Conservation (phyloP, 2,113 vertebrate genomes). For the Cyanistes caeruleus region DNA sequence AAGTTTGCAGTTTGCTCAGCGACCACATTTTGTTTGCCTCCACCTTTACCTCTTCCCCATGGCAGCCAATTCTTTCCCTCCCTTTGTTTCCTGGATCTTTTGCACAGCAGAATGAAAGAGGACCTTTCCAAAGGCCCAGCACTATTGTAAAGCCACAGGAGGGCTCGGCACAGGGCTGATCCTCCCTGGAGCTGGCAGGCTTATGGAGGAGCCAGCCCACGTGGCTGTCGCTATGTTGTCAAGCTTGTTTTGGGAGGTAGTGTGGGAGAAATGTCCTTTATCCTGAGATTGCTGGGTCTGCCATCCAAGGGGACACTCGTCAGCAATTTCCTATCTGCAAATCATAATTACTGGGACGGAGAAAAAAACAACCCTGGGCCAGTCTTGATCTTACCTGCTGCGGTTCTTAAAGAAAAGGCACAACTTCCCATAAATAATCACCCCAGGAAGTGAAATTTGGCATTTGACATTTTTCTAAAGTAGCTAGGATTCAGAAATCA, state of each 20-base stretch:
- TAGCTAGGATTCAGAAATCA: neutral
- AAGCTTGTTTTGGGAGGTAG: neutral
- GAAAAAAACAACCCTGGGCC: neutral
- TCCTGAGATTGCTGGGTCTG: neutral
- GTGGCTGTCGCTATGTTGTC: neutral
- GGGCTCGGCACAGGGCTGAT: neutral
- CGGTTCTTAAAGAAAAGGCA: neutral
- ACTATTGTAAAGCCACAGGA: neutral
- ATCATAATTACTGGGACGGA: neutral
- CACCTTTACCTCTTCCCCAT: neutral
- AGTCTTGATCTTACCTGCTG: neutral
- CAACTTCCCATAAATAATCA: accelerated
- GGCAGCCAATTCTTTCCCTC: neutral
- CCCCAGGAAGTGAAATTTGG: neutral
- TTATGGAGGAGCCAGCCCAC: neutral
- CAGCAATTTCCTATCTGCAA: slow-evolving; percentile 2
- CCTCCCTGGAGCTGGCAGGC: neutral
- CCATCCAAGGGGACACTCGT: neutral
- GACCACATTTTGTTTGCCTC: neutral
- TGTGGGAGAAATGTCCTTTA: neutral
- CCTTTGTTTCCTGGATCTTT: neutral
- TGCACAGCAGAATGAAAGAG: neutral
- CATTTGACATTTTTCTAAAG: neutral
- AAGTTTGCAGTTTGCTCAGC: neutral
- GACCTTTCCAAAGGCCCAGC: neutral